Evolutionary conservation across 2,113 vertebrate species (phyloP).

Genomic region (cat (Felis catus)): F.catus_Fca126_mat1.0 CM031421.1:96947501-96948000

Average conservation of each 20-base stretch:
- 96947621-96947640: neutral
- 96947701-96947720: neutral
- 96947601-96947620: neutral
- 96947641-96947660: neutral
- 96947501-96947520: neutral
- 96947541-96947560: neutral
- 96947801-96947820: neutral
- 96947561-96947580: accelerated
- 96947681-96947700: neutral
- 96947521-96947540: neutral
- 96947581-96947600: neutral
- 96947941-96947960: neutral
- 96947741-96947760: neutral
- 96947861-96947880: neutral
- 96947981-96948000: accelerated
- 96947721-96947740: neutral
- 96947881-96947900: neutral
- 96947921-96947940: accelerated
- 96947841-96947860: neutral
- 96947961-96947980: neutral
- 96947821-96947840: neutral
- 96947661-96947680: accelerated
- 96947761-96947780: neutral
- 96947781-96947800: neutral
- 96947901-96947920: neutral